These are phyloP conservation scores for Alloplasta piceator DNA, from an alignment of 2,888 invertebrate species.

Conservation along the genomic window DNA sequence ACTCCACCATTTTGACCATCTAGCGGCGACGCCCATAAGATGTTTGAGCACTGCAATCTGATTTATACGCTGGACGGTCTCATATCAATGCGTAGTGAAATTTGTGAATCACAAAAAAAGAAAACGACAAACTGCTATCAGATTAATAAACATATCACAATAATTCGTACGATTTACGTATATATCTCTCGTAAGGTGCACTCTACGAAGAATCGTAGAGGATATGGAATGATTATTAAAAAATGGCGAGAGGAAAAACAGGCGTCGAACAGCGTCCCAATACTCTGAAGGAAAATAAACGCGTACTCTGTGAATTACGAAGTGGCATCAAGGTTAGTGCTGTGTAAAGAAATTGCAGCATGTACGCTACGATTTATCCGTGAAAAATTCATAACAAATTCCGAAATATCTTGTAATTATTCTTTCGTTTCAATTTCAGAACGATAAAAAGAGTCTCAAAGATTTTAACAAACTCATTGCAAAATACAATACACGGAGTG, in stretches of 20 bases:
- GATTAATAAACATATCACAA: too few species aligned
- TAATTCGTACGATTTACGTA: too few species aligned
- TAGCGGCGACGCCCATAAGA: too few species aligned
- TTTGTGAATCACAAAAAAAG: too few species aligned
- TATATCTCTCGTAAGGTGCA: too few species aligned
- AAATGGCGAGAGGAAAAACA: slow-evolving; percentile 72
- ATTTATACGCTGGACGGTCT: too few species aligned
- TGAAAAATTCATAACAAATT: slow-evolving; percentile 10
- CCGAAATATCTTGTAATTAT: neutral
- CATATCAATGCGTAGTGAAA: too few species aligned
- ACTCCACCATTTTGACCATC: too few species aligned
- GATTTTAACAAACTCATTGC: slow-evolving; percentile 73
- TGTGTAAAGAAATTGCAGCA: neutral
- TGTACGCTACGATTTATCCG: neutral
- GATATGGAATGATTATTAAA: slow-evolving; percentile 38
- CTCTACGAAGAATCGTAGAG: too few species aligned
- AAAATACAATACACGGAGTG: slow-evolving; percentile 72
- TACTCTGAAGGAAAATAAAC: slow-evolving; percentile 71
- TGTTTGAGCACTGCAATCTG: too few species aligned
- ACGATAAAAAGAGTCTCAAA: slow-evolving; percentile 67
- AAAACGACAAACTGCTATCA: too few species aligned
- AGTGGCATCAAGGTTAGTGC: slow-evolving; percentile 69
- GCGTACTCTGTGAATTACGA: slow-evolving; percentile 69
- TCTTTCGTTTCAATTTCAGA: slow-evolving; percentile 63
- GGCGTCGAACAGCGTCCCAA: slow-evolving; percentile 67